phyloP scores from a whole-genome alignment of 2,888 invertebrate genomes.

The Teleogryllus oceanicus region DNA sequence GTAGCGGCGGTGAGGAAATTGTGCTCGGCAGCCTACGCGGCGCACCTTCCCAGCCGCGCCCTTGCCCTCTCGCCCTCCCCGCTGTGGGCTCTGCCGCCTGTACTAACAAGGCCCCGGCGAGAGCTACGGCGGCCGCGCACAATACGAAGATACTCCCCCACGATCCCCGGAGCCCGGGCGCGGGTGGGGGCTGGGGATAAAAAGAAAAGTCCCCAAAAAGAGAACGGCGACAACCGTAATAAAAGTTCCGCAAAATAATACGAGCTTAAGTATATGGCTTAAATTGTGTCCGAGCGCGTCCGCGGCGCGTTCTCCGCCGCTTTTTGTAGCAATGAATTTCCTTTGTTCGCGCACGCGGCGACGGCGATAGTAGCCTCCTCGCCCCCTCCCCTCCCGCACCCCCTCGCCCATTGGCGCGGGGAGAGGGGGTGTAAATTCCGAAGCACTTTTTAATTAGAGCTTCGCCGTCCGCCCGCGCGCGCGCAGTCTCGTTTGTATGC shows the following conservation, averaged over 20 bases:
- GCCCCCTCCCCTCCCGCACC: no score
- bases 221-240: slow-evolving; percentile 5
- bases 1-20: no score
- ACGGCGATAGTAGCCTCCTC: background rate
- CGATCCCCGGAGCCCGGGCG: no score
- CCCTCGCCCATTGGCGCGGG: no score
- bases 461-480: background rate
- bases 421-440: background rate
- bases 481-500: background rate
- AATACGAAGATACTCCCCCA: no score
- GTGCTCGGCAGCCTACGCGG: no score
- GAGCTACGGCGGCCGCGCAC: no score
- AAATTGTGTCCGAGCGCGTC: background rate
- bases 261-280: slow-evolving; percentile 18
- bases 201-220: slow-evolving; percentile 2
- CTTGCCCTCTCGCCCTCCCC: no score
- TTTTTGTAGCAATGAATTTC: slow-evolving; percentile 18
- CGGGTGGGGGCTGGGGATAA: background rate
- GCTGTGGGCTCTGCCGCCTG: no score
- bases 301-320: background rate
- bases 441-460: slow-evolving; percentile 18
- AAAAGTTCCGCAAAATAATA: slow-evolving; percentile 10
- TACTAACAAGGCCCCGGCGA: no score
- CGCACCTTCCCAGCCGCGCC: no score
- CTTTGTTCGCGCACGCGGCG: background rate